A percentile compares a stretch with the other conserved stretches of the same genome.
Evolutionary conservation across 2,113 vertebrate species (phyloP).

Genomic region (Gorsachius goisagi): DNA sequence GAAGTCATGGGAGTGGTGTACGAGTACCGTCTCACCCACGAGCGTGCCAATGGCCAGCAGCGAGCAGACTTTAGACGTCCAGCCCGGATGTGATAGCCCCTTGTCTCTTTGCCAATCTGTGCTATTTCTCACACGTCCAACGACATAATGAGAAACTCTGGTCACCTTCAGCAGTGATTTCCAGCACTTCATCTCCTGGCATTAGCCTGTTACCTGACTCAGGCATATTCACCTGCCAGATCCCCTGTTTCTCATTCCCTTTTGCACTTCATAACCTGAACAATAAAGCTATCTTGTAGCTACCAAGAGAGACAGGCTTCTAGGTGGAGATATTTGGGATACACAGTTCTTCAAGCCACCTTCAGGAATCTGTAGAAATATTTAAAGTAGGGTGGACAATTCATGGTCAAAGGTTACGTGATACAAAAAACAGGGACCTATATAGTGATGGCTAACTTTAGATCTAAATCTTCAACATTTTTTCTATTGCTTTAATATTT

Average conservation of each 20-base stretch:
- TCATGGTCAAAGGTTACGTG: not conserved
- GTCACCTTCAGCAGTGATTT: conserved; percentile 62
- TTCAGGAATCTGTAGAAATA: conserved; percentile 59
- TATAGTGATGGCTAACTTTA: not conserved
- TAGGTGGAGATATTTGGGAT: conserved; percentile 46
- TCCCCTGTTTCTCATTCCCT: conserved; percentile 53
- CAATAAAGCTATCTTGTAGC: conserved; percentile 50
- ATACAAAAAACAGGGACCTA: conserved; percentile 19
- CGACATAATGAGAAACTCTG: conserved; percentile 29
- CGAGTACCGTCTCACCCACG: not conserved
- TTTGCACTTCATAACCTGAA: conserved; percentile 59
- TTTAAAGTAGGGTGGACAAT: conserved; percentile 19
- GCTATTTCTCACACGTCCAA: conserved; percentile 48
- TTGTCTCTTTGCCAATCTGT: conserved; percentile 58
- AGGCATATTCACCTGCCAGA: conserved; percentile 44
- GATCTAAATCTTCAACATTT: conserved; percentile 10
- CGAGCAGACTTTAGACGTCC: not conserved
- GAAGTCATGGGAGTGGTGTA: conserved; percentile 38
- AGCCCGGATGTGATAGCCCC: not conserved
- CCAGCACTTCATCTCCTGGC: conserved; percentile 66
- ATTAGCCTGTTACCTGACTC: conserved; percentile 47
- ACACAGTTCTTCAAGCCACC: conserved; percentile 48
- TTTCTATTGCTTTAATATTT: conserved; percentile 42
- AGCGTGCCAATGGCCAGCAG: not conserved
- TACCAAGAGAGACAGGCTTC: conserved; percentile 48